phyloP scores from a whole-genome alignment of 2,797 vertebrate genomes.

The Sebastes steindachneri region DNA sequence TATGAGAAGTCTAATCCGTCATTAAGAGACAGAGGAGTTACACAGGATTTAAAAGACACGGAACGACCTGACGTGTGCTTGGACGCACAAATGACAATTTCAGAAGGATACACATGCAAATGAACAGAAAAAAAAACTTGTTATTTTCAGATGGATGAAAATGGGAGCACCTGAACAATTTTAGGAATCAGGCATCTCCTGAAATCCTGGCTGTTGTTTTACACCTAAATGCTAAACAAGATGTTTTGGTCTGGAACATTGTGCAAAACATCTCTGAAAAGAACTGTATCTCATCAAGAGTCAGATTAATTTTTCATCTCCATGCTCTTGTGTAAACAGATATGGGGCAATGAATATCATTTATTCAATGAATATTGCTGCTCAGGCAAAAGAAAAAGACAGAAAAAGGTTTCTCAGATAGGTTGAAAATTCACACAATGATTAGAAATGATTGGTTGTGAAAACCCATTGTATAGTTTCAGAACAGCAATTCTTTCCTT shows the following conservation, averaged over 20 bases:
- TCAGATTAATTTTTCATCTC: conserved; percentile 14
- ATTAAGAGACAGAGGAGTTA: conserved; percentile 70
- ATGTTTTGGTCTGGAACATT: conserved; percentile 12
- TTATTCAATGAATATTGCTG: neutral
- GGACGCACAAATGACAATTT: conserved; percentile 19
- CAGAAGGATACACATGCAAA: conserved; percentile 1
- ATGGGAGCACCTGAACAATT: neutral
- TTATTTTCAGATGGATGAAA: neutral
- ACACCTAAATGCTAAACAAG: conserved; percentile 11
- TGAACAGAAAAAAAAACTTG: neutral
- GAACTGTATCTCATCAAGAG: conserved; percentile 15
- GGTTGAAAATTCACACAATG: neutral
- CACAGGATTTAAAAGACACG: conserved; percentile 59
- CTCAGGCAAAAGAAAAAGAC: neutral
- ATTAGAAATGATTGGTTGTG: neutral
- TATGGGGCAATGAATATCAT: neutral
- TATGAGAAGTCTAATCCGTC: conserved; percentile 74
- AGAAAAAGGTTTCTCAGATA: neutral
- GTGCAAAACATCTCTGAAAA: conserved; percentile 2
- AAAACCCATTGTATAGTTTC: neutral
- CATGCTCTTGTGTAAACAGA: neutral
- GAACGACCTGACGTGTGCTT: conserved; percentile 22
- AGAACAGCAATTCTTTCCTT: neutral
- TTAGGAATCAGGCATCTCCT: neutral
- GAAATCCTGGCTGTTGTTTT: conserved; percentile 7